Evolutionary conservation across 2,888 invertebrate genomes (phyloP), one percentile per base, ranked within the genome.

Genomic region (Mactromeris polynyma): DNA sequence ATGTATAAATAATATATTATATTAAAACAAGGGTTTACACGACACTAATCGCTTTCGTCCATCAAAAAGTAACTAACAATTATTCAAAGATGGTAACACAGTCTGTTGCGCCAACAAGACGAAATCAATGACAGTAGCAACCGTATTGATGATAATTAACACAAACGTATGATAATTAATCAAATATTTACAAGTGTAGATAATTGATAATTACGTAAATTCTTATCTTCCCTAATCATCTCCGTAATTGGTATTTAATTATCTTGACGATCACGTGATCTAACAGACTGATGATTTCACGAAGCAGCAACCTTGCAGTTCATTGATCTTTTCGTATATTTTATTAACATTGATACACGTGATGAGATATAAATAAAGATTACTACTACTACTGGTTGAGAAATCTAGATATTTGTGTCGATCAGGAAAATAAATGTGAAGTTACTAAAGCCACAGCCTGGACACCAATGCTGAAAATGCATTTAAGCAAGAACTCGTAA

Each of bases 211-310:
- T 64, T 64, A n/a, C 58, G 58, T 64, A 26, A 26, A 26, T 64
- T 6, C 58, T 26, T 64, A 64, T 64, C 58, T 26, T 26, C 58
- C 9, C n/a, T 64, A n/a, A 64, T n/a, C n/a, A 64, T 26, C 58
- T 6, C 21, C n/a, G 58, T 64, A 64, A 64, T 64, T 26, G 58
- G 58, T n/a, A 64, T 64, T 64, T 64, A 64, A 64, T 64, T 64
- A 64, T 64, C 58, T 64, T n/a, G 11, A 26, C 58, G 58, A 64
- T 64, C n/a, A 26, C 9, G 58, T 64, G n/a, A 26, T 64, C 1
- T 64, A 26, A 64, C 58, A 26, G 11, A 11, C 6, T 46, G 46
- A 46, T 46, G 6, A 46, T n/a, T n/a, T 7, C 46, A 46, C 26
- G 9, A 64, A 26, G 58, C n/a, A 26, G 11, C 58, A 26, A 64